Percentiles rank a stretch among this genome's conserved stretches.
These are phyloP conservation scores for Collichthys lucidus DNA, from an alignment of 2,113 vertebrate species.

Conservation along the genomic window DNA sequence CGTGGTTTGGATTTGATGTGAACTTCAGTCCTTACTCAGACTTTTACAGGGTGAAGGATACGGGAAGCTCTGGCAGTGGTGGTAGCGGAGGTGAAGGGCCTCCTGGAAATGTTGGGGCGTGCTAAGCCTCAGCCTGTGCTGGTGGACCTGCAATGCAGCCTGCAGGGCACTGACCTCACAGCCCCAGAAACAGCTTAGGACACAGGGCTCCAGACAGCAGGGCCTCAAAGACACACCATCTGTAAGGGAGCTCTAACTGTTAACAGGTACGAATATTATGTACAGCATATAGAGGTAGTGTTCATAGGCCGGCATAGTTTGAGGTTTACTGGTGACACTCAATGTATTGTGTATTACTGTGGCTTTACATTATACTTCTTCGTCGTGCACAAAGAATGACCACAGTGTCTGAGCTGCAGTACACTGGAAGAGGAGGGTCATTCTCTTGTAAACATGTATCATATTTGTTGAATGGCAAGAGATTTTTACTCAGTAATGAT, in stretches of 20 bases:
- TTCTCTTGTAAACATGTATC: not conserved
- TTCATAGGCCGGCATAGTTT: too few species aligned
- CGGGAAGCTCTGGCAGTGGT: conserved; percentile 87
- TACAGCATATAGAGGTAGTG: too few species aligned
- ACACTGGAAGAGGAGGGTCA: not conserved
- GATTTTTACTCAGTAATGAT: not conserved
- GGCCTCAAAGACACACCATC: conserved; percentile 86
- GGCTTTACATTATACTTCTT: too few species aligned
- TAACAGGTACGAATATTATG: not conserved
- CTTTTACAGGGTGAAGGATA: conserved; percentile 86
- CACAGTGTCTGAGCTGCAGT: too few species aligned
- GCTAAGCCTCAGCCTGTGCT: conserved; percentile 81
- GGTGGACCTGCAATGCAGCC: conserved; percentile 86
- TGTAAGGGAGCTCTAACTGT: conserved; percentile 51
- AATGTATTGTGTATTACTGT: too few species aligned
- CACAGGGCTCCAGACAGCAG: conserved; percentile 90
- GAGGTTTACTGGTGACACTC: too few species aligned
- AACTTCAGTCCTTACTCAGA: too few species aligned
- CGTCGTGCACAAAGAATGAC: too few species aligned
- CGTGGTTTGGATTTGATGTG: not conserved
- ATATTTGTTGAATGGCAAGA: not conserved
- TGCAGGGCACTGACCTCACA: conserved; percentile 90
- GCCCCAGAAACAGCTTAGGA: conserved; percentile 94
- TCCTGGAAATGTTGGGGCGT: conserved; percentile 87
- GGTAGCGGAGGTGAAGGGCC: conserved; percentile 85